Conservation (phyloP, 2,113 vertebrate genomes). For the Microcebus tavaratra region DNA sequence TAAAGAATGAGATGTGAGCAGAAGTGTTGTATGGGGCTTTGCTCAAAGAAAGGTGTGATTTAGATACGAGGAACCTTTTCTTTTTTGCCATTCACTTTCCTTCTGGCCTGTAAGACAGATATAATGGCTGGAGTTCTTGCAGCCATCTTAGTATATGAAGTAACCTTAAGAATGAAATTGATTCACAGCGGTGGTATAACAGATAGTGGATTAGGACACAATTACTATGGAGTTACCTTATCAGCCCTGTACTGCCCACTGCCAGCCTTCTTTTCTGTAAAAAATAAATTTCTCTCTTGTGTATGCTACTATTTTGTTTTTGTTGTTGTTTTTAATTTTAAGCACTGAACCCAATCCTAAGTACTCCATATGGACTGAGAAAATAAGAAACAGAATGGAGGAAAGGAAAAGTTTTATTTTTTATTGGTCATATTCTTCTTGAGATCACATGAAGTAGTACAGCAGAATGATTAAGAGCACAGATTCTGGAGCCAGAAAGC, state of each 20-base stretch:
- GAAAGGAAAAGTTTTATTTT: conserved; percentile 20
- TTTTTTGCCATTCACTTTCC: neutral
- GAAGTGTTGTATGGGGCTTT: neutral
- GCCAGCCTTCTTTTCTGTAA: neutral
- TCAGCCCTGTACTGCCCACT: neutral
- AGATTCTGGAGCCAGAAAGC: neutral
- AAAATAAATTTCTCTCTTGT: neutral
- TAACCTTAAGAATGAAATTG: neutral
- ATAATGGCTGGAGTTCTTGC: neutral
- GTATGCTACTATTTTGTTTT: neutral
- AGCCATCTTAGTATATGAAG: neutral
- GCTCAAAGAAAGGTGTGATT: neutral
- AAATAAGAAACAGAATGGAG: neutral
- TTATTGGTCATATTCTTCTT: neutral
- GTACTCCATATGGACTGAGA: neutral
- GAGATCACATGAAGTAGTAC: neutral
- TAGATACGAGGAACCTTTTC: accelerated
- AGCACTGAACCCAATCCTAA: neutral
- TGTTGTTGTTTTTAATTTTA: neutral
- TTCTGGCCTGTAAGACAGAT: neutral
- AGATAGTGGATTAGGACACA: neutral
- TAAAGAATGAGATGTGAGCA: neutral
- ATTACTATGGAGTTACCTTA: neutral
- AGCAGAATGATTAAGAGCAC: neutral
- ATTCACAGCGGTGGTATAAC: neutral